Conservation (phyloP, 2,888 invertebrate genomes). For the Gasteruption jaculator region DNA sequence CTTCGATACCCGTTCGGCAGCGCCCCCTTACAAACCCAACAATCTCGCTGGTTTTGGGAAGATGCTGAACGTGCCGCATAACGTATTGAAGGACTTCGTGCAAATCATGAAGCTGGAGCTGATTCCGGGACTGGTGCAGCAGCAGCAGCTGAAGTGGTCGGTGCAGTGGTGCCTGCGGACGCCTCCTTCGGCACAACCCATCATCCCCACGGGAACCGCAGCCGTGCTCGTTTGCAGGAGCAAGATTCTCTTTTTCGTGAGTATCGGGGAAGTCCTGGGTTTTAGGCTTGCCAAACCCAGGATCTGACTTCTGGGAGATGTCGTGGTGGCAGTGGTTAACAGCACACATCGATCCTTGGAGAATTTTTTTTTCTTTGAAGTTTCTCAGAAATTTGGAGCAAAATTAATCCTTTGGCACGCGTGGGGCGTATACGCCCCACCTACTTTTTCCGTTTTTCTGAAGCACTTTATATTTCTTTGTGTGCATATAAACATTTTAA, state of each 20-base stretch:
- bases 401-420: too few relatives aligned
- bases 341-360: too few relatives aligned
- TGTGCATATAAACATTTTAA: too few relatives aligned
- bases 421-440: too few relatives aligned
- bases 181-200: slow-evolving; percentile 80
- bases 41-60: slow-evolving; percentile 82
- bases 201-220: slow-evolving; percentile 80
- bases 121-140: slow-evolving; percentile 58
- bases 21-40: slow-evolving; percentile 88
- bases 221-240: slow-evolving; percentile 80
- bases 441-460: too few relatives aligned
- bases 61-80: slow-evolving; percentile 77
- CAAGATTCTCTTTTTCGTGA: slow-evolving; percentile 90
- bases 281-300: too few relatives aligned
- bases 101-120: slow-evolving; percentile 74
- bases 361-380: too few relatives aligned
- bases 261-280: slow-evolving; percentile 47
- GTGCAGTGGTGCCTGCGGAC: slow-evolving; percentile 90
- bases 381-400: too few relatives aligned
- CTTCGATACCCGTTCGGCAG: slow-evolving; percentile 84
- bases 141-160: slow-evolving; percentile 75
- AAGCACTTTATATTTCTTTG: too few relatives aligned
- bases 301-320: too few relatives aligned
- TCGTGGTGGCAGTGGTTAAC: too few relatives aligned
- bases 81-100: slow-evolving; percentile 87